These are phyloP conservation scores for Crocuta crocuta DNA, from an alignment of 2,113 vertebrate species.

Conservation along the genomic window DNA sequence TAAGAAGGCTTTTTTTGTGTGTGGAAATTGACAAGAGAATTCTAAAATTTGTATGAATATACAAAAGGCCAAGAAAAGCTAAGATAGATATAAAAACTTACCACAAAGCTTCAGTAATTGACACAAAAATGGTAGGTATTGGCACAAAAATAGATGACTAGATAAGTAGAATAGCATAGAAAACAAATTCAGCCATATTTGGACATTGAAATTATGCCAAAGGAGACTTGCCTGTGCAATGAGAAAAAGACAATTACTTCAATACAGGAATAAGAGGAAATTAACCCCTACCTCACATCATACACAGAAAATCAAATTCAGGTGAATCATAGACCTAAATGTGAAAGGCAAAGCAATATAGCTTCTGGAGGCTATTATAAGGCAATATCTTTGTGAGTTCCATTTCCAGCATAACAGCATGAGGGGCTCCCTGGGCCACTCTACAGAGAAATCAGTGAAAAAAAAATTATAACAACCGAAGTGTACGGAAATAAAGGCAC, in stretches of 20 bases:
- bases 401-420: not conserved
- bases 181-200: not conserved
- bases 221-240: not conserved
- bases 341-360: not conserved
- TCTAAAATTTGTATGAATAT: not conserved
- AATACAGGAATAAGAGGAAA: not conserved
- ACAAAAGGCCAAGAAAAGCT: not conserved
- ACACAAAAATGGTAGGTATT: not conserved
- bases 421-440: not conserved
- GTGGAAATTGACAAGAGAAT: not conserved
- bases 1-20: not conserved
- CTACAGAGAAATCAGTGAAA: not conserved
- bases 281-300: not conserved
- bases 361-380: not conserved
- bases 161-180: not conserved
- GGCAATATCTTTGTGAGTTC: not conserved
- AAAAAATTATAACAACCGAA: not conserved
- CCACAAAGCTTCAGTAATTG: not conserved
- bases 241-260: not conserved
- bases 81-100: not conserved
- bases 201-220: not conserved
- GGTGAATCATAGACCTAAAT: not conserved
- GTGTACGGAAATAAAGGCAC: not conserved
- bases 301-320: not conserved
- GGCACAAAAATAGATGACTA: not conserved